Evolutionary conservation across 2,797 vertebrate species (phyloP).

Genomic region (Mormyrops boulengeri): DNA sequence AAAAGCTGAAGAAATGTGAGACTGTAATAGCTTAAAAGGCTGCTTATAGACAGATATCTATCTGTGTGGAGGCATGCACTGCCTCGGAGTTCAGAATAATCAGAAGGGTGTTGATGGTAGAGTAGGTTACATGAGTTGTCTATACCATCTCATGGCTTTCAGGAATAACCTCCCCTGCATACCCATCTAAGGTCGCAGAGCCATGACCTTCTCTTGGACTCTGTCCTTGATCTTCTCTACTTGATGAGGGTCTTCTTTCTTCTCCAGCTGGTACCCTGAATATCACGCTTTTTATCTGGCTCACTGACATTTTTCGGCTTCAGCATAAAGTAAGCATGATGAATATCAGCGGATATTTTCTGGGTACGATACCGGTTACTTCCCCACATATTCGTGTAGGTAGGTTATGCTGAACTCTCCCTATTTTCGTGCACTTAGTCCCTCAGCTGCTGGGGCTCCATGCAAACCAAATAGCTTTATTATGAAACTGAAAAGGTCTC

Average conservation of each 20-base stretch:
- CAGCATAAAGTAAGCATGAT: not conserved
- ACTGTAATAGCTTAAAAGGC: not conserved
- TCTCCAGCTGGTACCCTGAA: slow-evolving; percentile 1
- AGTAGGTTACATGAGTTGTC: not conserved
- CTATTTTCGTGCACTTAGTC: not conserved
- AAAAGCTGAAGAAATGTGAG: not conserved
- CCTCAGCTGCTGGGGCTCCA: not conserved
- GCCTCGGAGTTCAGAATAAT: not conserved
- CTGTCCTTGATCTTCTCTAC: not conserved
- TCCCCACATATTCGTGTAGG: not conserved
- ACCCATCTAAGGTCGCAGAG: not conserved
- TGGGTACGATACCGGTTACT: not conserved
- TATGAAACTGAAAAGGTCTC: slow-evolving; percentile 8
- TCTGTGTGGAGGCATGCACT: not conserved
- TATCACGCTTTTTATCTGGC: not conserved
- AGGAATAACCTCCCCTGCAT: not conserved
- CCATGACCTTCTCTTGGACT: not conserved
- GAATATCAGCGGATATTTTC: not conserved
- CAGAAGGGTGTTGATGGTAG: not conserved
- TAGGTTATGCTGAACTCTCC: not conserved
- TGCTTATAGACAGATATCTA: not conserved
- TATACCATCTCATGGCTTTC: not conserved
- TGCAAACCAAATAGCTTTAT: not conserved
- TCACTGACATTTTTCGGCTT: not conserved
- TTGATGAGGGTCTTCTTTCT: not conserved